Base-by-base conservation (phyloP, 2,888 invertebrate species). In the Apoderus coryli region DNA sequence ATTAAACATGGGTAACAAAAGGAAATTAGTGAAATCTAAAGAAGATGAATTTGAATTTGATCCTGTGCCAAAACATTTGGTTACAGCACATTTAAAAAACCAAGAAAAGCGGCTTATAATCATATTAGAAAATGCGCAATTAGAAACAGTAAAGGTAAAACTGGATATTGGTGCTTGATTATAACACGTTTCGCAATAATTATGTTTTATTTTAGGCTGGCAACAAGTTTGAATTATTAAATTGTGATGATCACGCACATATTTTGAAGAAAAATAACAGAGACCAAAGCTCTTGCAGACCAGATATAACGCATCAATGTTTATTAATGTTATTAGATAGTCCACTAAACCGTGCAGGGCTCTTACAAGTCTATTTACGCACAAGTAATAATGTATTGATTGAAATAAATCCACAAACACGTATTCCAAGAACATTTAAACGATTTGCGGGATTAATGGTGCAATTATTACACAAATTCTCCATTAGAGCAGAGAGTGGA, bases 281-380 rank as follows among this genome's bases (percentile, higher is more conserved):
- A 35, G 86, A 92, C 47, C 79, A 84, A 1, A 81, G 86, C 0
- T 71, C 80, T 2, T 90, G 88, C 49, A 67, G 98, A 15, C 98
- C 98, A 0, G 98, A 99, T 51, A 98, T 99, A 37, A 75, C 88
- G 1, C 96, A 99, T 57, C 96, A 96, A 57, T 96, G 95, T 53
- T 64, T 99, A 10, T 63, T 98, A 1, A 98, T 96, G 93, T 64
- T 98, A 27, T 76, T 96, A 64, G 96, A 99, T 56, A 93, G 93
- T 37, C 98, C 98, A 0, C 60, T 98, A 23, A 98, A 98, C 56
- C 68, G 96, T 46, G 92, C 95, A 25, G 95, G 92, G 1, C 63
- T 92, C 10, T 61, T 98, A n/a, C 95, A 96, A 69, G 89, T 95
- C 2, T 92, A 89, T 49, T 67, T 92, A 32, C 85, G 81, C 47